phyloP scores from a whole-genome alignment of 2,888 invertebrate genomes.

The Cerastis leucographa region DNA sequence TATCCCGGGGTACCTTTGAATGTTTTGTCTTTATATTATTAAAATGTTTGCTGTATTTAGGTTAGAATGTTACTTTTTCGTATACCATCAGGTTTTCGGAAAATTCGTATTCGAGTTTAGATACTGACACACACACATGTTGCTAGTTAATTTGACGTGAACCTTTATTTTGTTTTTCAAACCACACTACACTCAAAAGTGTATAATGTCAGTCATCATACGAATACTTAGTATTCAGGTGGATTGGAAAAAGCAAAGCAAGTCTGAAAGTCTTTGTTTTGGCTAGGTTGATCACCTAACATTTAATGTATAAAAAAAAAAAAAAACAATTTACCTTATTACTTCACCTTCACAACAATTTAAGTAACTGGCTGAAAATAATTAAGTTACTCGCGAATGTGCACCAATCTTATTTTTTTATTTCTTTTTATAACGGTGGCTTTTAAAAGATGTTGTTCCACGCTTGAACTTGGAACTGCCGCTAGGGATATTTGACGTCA shows the following conservation, averaged over 20 bases:
- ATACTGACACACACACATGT: neutral
- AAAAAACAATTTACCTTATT: constrained; percentile 11
- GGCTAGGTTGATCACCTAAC: neutral
- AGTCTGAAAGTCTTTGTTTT: no score
- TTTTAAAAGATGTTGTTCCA: constrained; percentile 79
- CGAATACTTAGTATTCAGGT: no score
- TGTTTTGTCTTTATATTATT: constrained; percentile 76
- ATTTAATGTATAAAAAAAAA: neutral
- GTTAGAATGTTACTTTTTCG: neutral
- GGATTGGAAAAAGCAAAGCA: no score
- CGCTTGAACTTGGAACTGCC: constrained; percentile 84
- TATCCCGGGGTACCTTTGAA: constrained; percentile 81
- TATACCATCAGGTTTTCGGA: neutral
- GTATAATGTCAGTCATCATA: no score
- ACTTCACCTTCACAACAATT: constrained; percentile 17
- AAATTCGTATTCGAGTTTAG: neutral
- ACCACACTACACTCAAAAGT: no score
- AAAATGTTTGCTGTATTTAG: constrained; percentile 48
- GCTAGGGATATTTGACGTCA: constrained; percentile 87
- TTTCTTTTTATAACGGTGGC: constrained; percentile 72
- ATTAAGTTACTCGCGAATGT: constrained; percentile 48
- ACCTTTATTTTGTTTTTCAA: no score
- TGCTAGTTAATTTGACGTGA: no score
- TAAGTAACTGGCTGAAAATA: constrained; percentile 42
- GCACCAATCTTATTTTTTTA: constrained; percentile 71